Percentiles rank a stretch among this genome's conserved stretches.
phyloP scores from a whole-genome alignment of 2,888 invertebrate genomes.

The Nomada goodeniana region DNA sequence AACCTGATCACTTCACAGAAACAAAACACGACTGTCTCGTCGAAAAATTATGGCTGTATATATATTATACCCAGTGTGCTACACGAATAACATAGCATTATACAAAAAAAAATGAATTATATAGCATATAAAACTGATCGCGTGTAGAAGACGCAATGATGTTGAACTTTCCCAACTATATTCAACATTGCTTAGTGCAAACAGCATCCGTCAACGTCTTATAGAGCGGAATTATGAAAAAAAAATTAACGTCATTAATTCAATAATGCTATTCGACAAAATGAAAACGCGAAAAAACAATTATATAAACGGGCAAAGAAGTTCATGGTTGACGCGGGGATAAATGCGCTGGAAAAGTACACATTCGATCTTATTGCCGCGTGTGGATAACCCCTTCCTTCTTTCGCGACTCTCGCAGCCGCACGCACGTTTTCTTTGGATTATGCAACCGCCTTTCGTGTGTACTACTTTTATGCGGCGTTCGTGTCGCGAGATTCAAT shows the following conservation, averaged over 20 bases:
- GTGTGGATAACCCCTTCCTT: conserved; percentile 34
- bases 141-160: no score
- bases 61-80: no score
- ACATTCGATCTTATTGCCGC: not conserved
- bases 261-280: not conserved
- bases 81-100: no score
- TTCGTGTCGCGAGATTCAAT: conserved; percentile 75
- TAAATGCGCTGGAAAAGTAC: conserved; percentile 12
- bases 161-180: not conserved
- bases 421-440: conserved; percentile 72
- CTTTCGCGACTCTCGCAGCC: conserved; percentile 20
- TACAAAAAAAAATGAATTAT: no score
- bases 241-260: not conserved
- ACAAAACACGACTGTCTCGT: not conserved
- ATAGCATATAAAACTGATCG: no score
- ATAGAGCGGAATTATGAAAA: not conserved
- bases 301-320: not conserved
- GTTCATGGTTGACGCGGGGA: not conserved
- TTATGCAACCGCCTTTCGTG: conserved; percentile 75
- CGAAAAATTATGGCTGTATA: no score
- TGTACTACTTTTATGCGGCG: conserved; percentile 74
- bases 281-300: not conserved
- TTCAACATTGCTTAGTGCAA: not conserved
- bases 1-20: no score
- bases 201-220: not conserved